Base-by-base conservation (phyloP, 2,797 vertebrate species). In the Eutrigla gurnardus region DNA sequence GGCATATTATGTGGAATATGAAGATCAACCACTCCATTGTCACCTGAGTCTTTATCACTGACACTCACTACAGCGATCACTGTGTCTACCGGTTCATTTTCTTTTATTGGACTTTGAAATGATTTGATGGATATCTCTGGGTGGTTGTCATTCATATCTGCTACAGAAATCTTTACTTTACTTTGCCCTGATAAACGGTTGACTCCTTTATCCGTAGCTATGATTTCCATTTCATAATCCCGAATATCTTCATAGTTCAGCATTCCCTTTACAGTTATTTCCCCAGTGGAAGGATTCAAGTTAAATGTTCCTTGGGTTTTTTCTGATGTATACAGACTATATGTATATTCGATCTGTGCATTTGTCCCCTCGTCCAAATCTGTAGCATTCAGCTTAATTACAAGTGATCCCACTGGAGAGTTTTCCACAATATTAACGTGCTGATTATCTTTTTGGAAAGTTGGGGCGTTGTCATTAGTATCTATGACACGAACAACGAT, bases 201-300 rank as follows among this genome's bases (percentile, higher is more conserved):
- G 1, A 0, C 54, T 15, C 91, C 90, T 33, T 91, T 93, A 66
- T 95, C 94, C 4, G 78, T 90, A 4, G 94, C 94, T 45, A 94
- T 89, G 12, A 94, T 75, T 13, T 94, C 91, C 82, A 95, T 92
- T 73, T 95, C 92, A 86, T 94, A 94, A 40, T 91, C 90, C 5
- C 77, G 91, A 43, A 93, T 87, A 74, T 95, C 90, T 72, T 96
- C 95, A 68, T 94, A 96, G 76, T 96, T 95, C 45, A 96, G 78
- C 64, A 89, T 83, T 52, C 90, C 93, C 46, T 93, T 93, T 0
- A 95, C 87, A 42, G 81, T 87, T 14, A 96, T 78, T 82, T 96
- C 94, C 4, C 94, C 94, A n/a, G 55, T 93, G 7, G 80, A 60
- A 1, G 81, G 60, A 67, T 91, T 91, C 39, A 93, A 49, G 17